phyloP scores from a whole-genome alignment of 2,113 vertebrate species.

The Plectropomus leopardus region DNA sequence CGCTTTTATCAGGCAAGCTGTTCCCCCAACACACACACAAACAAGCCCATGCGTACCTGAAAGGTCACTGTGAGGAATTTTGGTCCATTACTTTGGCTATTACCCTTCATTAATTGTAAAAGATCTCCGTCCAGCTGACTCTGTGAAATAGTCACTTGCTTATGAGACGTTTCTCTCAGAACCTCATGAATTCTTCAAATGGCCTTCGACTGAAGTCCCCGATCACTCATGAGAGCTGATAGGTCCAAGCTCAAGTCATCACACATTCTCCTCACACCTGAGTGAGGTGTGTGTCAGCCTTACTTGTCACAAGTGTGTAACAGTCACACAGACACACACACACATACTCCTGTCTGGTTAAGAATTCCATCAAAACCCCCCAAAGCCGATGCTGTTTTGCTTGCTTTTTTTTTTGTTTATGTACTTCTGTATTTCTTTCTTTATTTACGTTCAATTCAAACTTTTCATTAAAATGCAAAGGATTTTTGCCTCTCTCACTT shows the following conservation, averaged over 20 bases:
- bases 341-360: constrained; percentile 38
- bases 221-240: constrained; percentile 52
- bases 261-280: constrained; percentile 57
- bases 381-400: constrained; percentile 51
- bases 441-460: constrained; percentile 76
- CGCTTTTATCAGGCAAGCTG: constrained; percentile 59
- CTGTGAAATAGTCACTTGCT: constrained; percentile 53
- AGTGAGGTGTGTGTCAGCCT: constrained; percentile 22
- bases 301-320: constrained; percentile 7
- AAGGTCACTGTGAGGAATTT: constrained; percentile 78
- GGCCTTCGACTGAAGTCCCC: constrained; percentile 23
- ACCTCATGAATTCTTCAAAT: constrained; percentile 71
- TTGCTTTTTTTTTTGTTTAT: constrained; percentile 68
- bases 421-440: constrained; percentile 41
- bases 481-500: constrained; percentile 61
- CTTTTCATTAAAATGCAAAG: constrained; percentile 85
- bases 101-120: constrained; percentile 72
- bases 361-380: constrained; percentile 72
- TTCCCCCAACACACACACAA: constrained; percentile 31
- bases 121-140: constrained; percentile 58
- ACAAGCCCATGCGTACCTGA: constrained; percentile 46
- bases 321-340: constrained; percentile 14
- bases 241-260: constrained; percentile 43
- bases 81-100: constrained; percentile 66
- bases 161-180: constrained; percentile 47